A percentile compares a stretch with the other conserved stretches of the same genome.
Evolutionary conservation across 2,797 vertebrate species (phyloP).

Genomic region (Ctenopoma multispine): DNA sequence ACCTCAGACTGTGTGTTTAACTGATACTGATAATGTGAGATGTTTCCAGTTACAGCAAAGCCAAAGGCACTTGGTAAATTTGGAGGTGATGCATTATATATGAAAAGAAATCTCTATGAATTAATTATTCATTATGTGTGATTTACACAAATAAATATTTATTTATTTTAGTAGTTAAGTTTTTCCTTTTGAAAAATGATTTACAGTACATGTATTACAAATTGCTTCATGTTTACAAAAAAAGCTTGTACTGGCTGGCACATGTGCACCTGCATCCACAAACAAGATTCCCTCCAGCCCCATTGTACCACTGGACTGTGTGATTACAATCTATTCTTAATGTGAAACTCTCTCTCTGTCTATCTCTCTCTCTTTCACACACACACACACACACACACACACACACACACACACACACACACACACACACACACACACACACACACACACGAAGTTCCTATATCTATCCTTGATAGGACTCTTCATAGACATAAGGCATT

Average conservation of each 20-base stretch:
- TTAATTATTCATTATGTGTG: constrained; percentile 69
- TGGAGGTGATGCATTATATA: constrained; percentile 72
- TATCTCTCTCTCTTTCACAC: neutral
- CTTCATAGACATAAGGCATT: no score
- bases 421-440: no score
- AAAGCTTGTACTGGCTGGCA: constrained; percentile 4
- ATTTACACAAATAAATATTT: constrained; percentile 75
- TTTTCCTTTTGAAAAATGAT: constrained; percentile 38
- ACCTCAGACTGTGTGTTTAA: constrained; percentile 12
- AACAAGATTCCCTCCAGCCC: constrained; percentile 4
- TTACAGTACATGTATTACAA: constrained; percentile 46
- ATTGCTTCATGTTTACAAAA: constrained; percentile 30
- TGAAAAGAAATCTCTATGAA: constrained; percentile 57
- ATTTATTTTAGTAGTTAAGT: constrained; percentile 47
- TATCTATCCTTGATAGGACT: no score
- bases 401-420: no score
- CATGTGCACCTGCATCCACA: constrained; percentile 3
- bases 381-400: constrained; percentile 2
- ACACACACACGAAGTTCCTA: no score
- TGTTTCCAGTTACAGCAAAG: constrained; percentile 58
- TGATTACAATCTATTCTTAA: constrained; percentile 20
- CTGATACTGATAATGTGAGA: constrained; percentile 37
- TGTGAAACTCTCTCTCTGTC: neutral
- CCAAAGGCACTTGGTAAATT: constrained; percentile 55
- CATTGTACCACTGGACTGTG: neutral